Base-by-base conservation (phyloP, 2,797 vertebrate species). In the Acanthurus leucopareius region DNA sequence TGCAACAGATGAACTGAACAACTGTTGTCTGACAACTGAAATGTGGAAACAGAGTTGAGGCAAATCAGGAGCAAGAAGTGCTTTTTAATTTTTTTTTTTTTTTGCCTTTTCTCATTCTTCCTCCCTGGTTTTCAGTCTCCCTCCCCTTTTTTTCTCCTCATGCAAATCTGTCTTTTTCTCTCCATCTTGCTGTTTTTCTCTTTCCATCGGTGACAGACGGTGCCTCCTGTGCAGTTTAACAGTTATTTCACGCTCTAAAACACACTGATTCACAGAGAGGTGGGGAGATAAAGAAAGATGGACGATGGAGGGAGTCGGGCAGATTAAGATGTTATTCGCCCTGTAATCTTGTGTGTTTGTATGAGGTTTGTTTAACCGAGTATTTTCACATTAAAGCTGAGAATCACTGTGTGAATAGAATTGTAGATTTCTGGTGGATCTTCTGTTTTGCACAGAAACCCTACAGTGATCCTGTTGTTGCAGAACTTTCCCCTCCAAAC, bases 191-290 rank as follows among this genome's bases (percentile, higher is more conserved):
- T 40, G 53, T 25, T 25, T 60, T 65, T 48, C 53, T 84, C 76
- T 76, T 22, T 83, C 85, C 66, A 16, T 38, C 28, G 77, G 79
- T 88, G 91, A 92, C 88, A 87, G 92, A 92, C 83, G 78, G 63
- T 42, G 80, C 91, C 90, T 86, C 90, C 88, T 92, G 90, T 92
- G 92, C 86, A 78, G 72, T 91, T 92, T 82, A 90, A 68, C 89
- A 42, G 86, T 88, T 84, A 84, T 95, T 89, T 88, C 87, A 89
- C 72, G 87, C 90, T 92, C 78, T 42, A 17, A 80, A 89, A 85
- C 89, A 91, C 89, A 79, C 79, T 1, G 72, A 83, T 75, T 85
- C 75, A 49, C 69, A 58, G 53, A 60, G 38, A 58, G 19, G 47
- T 22, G 52, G 53, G 59, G 77, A 67, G 56, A 77, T 28, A 42